phyloP scores from a whole-genome alignment of 1,140 invertebrate species.

The Chrysopa pallens region DNA sequence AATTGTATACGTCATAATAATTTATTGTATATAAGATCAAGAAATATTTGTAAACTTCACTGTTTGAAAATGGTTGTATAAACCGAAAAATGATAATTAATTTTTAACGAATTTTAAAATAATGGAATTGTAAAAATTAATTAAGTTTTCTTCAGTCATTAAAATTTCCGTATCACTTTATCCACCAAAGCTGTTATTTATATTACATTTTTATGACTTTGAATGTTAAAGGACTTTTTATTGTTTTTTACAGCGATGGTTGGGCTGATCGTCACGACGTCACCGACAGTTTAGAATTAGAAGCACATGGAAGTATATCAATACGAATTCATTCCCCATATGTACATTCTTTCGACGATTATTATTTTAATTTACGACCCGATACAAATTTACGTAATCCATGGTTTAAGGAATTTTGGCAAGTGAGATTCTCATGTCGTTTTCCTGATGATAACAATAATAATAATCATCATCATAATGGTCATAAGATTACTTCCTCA shows the following conservation, averaged over 20 bases:
- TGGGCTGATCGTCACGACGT: slow-evolving; percentile 63
- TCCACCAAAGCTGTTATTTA: too few relatives aligned
- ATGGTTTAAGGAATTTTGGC: slow-evolving; percentile 65
- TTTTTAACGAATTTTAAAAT: too few relatives aligned
- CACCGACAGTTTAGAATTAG: slow-evolving; percentile 41
- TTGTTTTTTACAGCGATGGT: slow-evolving; percentile 37
- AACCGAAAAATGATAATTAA: too few relatives aligned
- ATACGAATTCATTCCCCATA: slow-evolving; percentile 56
- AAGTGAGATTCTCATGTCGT: slow-evolving; percentile 45
- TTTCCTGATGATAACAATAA: slow-evolving; percentile 17
- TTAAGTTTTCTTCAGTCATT: too few relatives aligned
- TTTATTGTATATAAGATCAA: too few relatives aligned
- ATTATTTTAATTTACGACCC: slow-evolving; percentile 48
- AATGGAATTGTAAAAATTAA: too few relatives aligned
- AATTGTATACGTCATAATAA: too few relatives aligned
- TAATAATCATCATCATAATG: neutral
- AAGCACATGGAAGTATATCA: slow-evolving; percentile 55
- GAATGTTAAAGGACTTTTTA: too few relatives aligned
- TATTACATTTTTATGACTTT: too few relatives aligned
- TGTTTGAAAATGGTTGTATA: too few relatives aligned
- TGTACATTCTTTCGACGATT: slow-evolving; percentile 43
- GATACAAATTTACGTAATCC: slow-evolving; percentile 46
- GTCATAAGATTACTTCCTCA: neutral
- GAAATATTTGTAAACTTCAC: too few relatives aligned
- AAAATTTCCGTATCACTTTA: too few relatives aligned